These are phyloP conservation scores for Xestia rhomboidea DNA, from an alignment of 2,888 invertebrate species.

Conservation along the genomic window DNA sequence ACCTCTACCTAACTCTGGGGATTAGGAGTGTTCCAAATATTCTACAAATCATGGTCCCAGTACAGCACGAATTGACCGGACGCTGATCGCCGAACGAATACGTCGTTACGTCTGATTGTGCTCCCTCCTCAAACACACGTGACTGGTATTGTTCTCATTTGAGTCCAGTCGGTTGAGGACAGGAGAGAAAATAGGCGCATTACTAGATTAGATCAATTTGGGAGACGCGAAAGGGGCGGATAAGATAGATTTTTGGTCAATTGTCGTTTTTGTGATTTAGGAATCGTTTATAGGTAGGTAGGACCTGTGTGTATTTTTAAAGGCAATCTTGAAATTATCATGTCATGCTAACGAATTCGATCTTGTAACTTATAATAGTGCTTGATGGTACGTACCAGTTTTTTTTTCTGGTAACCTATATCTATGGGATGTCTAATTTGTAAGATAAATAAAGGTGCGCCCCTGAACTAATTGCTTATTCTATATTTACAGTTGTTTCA, in stretches of 20 bases:
- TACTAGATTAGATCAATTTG: conserved; percentile 35
- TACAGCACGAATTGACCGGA: conserved; percentile 51
- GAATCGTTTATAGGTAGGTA: not conserved
- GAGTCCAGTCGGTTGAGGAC: not conserved
- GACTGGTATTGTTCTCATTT: conserved; percentile 28
- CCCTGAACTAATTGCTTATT: not conserved
- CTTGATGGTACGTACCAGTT: too few relatives aligned
- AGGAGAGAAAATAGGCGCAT: conserved; percentile 3
- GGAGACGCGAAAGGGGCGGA: conserved; percentile 1
- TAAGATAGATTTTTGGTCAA: not conserved
- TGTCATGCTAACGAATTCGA: not conserved
- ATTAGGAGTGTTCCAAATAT: not conserved
- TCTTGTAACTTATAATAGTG: not conserved
- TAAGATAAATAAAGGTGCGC: not conserved
- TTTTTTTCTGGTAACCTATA: not conserved
- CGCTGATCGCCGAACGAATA: conserved; percentile 31
- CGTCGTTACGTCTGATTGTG: conserved; percentile 49
- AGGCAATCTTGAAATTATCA: not conserved
- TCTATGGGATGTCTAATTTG: not conserved
- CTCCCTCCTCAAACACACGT: conserved; percentile 34
- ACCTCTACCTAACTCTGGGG: not conserved
- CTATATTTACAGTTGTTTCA: not conserved
- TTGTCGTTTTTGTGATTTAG: not conserved
- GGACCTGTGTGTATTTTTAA: not conserved
- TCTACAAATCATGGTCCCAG: conserved; percentile 21